A percentile compares a stretch with the other conserved stretches of the same genome.
These are phyloP conservation scores for Melanotaenia trifasciata DNA, from an alignment of 2,797 vertebrate species.

Conservation along the genomic window DNA sequence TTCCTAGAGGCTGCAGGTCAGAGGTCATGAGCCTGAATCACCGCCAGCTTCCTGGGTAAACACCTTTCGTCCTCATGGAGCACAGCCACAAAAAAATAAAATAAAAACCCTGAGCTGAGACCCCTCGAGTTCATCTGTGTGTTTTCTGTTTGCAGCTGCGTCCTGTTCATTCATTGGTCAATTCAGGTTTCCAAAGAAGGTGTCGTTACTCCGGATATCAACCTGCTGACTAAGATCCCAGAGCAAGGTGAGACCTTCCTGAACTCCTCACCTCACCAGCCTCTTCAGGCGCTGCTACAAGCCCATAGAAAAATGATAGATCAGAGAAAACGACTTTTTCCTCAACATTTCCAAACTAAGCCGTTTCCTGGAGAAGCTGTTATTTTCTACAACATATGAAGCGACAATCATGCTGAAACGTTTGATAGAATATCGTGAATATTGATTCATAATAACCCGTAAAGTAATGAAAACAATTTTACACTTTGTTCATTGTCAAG, in stretches of 20 bases:
- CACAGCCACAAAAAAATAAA: not conserved
- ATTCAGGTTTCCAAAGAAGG: constrained; percentile 84
- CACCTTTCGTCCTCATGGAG: not conserved
- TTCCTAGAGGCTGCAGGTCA: constrained; percentile 84
- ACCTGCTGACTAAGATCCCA: constrained; percentile 89
- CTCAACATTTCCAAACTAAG: no score
- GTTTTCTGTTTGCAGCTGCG: constrained; percentile 41
- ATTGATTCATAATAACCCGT: no score
- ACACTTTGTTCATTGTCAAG: no score
- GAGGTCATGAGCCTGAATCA: constrained; percentile 83
- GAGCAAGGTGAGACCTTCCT: constrained; percentile 80
- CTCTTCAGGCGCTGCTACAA: not conserved
- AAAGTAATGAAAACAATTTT: no score
- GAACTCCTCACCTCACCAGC: not conserved
- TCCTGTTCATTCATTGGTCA: constrained; percentile 83
- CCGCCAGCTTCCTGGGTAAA: constrained; percentile 84
- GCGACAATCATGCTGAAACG: no score
- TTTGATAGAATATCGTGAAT: no score
- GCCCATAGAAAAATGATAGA: no score
- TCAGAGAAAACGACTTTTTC: no score
- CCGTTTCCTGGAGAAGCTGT: no score
- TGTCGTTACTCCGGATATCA: constrained; percentile 79
- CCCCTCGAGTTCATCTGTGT: not conserved
- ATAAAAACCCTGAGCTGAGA: not conserved
- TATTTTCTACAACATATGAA: no score